These are phyloP conservation scores for Priocnemis perturbator DNA, from an alignment of 2,888 invertebrate species.

Conservation along the genomic window DNA sequence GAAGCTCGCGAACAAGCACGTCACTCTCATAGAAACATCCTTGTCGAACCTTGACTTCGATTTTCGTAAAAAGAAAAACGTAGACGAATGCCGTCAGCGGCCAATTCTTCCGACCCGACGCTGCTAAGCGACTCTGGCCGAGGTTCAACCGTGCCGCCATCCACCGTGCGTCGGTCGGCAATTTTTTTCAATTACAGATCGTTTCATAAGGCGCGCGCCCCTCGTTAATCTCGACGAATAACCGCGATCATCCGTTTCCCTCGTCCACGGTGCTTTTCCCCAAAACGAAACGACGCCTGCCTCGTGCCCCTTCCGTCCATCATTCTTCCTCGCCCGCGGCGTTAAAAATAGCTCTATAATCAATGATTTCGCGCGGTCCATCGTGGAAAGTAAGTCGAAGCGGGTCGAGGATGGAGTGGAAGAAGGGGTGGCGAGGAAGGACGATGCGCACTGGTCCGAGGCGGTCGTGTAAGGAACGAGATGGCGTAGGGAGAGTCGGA, in stretches of 20 bases:
- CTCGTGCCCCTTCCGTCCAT: constrained; percentile 14
- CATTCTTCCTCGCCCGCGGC: constrained; percentile 2
- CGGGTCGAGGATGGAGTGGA: constrained; percentile 13
- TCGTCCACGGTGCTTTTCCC: too few relatives aligned
- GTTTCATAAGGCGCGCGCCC: constrained; percentile 16
- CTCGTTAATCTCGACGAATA: constrained; percentile 44
- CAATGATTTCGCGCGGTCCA: too few relatives aligned
- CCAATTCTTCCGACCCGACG: too few relatives aligned
- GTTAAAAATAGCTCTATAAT: constrained; percentile 7
- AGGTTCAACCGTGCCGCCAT: too few relatives aligned
- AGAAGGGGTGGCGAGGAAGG: constrained; percentile 27
- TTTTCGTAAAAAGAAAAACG: too few relatives aligned
- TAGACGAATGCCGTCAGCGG: too few relatives aligned
- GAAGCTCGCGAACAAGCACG: background rate
- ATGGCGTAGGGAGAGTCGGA: constrained; percentile 24
- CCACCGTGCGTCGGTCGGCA: too few relatives aligned
- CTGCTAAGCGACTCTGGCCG: too few relatives aligned
- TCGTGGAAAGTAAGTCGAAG: background rate
- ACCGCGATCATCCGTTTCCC: constrained; percentile 28
- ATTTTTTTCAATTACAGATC: constrained; percentile 49
- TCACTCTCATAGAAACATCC: too few relatives aligned
- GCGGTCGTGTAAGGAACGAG: constrained; percentile 46
- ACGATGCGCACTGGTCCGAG: constrained; percentile 19
- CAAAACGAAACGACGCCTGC: constrained; percentile 13
- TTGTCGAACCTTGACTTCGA: too few relatives aligned